A percentile compares a stretch with the other conserved stretches of the same genome.
Evolutionary conservation across 64 coral and sea anemone species (phyloP).

Genomic region (Stylophora pistillata): DNA sequence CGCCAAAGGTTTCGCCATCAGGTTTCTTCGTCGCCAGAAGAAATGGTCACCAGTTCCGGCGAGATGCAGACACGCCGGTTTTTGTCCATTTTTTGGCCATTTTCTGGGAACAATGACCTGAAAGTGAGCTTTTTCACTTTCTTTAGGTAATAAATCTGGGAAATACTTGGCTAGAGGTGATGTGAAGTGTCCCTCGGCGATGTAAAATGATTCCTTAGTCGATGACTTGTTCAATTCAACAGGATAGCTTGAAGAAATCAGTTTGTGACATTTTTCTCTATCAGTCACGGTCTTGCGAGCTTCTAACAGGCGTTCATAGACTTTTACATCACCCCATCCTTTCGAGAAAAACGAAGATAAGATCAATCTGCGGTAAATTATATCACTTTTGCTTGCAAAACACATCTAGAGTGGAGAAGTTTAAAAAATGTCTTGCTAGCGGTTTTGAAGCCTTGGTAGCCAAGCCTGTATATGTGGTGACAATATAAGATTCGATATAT

Average conservation of each 20-base stretch:
- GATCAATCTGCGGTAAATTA: slow-evolving; percentile 84
- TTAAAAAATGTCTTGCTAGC: too few relatives aligned
- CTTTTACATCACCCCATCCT: slow-evolving; percentile 88
- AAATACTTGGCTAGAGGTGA: slow-evolving; percentile 83
- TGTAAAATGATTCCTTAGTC: slow-evolving; percentile 81
- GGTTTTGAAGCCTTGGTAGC: slow-evolving; percentile 11
- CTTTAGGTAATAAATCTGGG: slow-evolving; percentile 78
- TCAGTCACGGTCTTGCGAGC: slow-evolving; percentile 60
- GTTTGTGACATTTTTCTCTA: slow-evolving; percentile 50
- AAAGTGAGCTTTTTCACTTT: slow-evolving; percentile 92
- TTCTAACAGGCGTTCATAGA: slow-evolving; percentile 66
- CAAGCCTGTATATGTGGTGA: slow-evolving; percentile 14
- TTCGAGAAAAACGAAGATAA: slow-evolving; percentile 82
- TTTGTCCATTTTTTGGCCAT: slow-evolving; percentile 63
- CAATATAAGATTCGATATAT: neutral
- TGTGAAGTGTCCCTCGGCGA: slow-evolving; percentile 87
- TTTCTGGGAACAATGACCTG: slow-evolving; percentile 81
- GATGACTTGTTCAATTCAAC: slow-evolving; percentile 72
- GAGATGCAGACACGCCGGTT: slow-evolving; percentile 82
- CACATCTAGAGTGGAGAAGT: neutral
- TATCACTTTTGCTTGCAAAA: slow-evolving; percentile 80
- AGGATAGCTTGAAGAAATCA: slow-evolving; percentile 59
- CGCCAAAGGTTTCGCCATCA: slow-evolving; percentile 90
- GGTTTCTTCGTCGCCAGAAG: slow-evolving; percentile 95
- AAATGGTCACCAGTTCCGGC: slow-evolving; percentile 95